Conservation (phyloP, 2,888 invertebrate species). For the Orthonychiurus folsomi region DNA sequence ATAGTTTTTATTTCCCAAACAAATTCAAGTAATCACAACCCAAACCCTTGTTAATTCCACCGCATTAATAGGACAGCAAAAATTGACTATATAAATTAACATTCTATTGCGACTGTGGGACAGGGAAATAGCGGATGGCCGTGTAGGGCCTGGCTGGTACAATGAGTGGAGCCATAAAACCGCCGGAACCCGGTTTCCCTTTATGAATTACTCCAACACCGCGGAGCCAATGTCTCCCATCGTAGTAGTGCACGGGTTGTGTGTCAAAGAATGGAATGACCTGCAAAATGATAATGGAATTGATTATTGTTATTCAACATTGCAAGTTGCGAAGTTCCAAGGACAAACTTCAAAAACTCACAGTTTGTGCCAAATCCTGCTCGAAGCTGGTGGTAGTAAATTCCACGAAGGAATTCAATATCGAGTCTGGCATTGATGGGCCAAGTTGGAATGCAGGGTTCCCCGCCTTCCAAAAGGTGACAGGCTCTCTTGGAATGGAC, state of each 20-base stretch:
- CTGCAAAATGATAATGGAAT: too few species aligned
- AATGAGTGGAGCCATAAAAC: slow-evolving; percentile 19
- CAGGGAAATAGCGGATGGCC: neutral
- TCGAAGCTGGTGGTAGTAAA: slow-evolving; percentile 18
- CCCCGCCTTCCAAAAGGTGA: slow-evolving; percentile 11
- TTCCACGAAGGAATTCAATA: slow-evolving; percentile 19
- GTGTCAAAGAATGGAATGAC: slow-evolving; percentile 21
- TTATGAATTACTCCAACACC: slow-evolving; percentile 22
- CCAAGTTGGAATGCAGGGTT: slow-evolving; percentile 15
- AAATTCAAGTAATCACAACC: too few species aligned
- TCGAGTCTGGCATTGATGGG: slow-evolving; percentile 20
- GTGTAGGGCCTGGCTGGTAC: slow-evolving; percentile 15
- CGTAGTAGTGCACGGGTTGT: slow-evolving; percentile 20
- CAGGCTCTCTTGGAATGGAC: neutral
- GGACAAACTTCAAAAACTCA: neutral
- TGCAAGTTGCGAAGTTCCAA: too few species aligned
- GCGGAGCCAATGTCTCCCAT: slow-evolving; percentile 20
- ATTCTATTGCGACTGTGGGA: neutral
- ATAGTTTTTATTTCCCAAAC: too few species aligned
- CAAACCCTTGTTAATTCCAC: too few species aligned
- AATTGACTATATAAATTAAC: too few species aligned
- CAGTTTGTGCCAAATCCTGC: slow-evolving; percentile 16
- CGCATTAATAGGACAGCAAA: too few species aligned
- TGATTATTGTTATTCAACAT: too few species aligned
- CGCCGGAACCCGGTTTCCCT: slow-evolving; percentile 17